A percentile compares a stretch with the other conserved stretches of the same genome.
Conservation (phyloP, 2,797 vertebrate genomes). For the Pangasius djambal region DNA sequence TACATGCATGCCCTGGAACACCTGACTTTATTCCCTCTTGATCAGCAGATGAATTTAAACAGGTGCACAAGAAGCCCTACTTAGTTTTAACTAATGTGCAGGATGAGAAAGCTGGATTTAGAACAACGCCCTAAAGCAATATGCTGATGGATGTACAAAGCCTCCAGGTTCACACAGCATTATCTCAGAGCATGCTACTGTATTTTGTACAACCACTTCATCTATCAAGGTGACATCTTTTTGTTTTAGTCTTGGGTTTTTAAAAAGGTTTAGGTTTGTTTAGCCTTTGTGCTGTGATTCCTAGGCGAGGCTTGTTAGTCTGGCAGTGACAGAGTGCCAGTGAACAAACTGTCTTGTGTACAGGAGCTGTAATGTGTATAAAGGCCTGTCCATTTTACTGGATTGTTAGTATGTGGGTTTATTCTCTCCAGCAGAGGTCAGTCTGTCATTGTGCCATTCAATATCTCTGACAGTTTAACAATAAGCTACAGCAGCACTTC, state of each 20-base stretch:
- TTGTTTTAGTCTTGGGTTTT: neutral
- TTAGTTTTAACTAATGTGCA: conserved; percentile 24
- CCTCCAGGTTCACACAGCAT: neutral
- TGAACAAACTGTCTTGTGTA: conserved; percentile 10
- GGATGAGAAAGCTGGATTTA: conserved; percentile 7
- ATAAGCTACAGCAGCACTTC: conserved; percentile 17
- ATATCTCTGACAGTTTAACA: neutral
- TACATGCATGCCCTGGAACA: conserved; percentile 26
- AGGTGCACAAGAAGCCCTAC: conserved; percentile 41
- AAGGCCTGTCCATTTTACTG: conserved; percentile 9
- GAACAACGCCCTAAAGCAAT: conserved; percentile 21
- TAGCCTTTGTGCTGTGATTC: neutral
- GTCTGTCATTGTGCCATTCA: conserved; percentile 51
- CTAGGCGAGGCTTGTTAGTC: neutral
- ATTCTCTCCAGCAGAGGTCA: conserved; percentile 58
- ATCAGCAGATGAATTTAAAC: conserved; percentile 44
- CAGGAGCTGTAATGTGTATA: neutral
- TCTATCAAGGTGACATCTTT: neutral
- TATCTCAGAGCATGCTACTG: neutral
- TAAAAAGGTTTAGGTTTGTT: neutral
- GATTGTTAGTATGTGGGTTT: conserved; percentile 31
- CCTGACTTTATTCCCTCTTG: conserved; percentile 42
- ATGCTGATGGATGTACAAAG: conserved; percentile 23
- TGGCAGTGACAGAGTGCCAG: neutral
- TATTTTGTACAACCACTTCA: neutral